Percentiles rank a stretch among this genome's conserved stretches.
Evolutionary conservation across 2,113 vertebrate species (phyloP).

Genomic region (Furnarius figulus): DNA sequence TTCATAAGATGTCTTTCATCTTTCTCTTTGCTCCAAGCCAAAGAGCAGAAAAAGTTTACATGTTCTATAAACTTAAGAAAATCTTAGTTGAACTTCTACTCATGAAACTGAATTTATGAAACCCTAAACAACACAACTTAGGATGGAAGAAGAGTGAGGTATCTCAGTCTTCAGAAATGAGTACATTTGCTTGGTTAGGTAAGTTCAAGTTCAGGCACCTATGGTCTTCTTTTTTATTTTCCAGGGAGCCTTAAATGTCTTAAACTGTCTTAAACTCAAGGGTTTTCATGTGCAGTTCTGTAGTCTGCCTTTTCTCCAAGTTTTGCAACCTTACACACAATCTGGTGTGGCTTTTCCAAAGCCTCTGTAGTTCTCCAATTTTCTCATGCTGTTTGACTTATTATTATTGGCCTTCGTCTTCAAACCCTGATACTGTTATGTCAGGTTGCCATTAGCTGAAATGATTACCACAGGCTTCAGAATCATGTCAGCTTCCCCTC

Average conservation of each 20-base stretch:
- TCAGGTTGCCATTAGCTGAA: neutral
- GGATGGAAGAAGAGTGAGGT: neutral
- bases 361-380: neutral
- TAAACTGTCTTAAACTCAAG: neutral
- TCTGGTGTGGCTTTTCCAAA: neutral
- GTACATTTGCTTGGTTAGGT: neutral
- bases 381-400: neutral
- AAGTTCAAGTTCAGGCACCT: neutral
- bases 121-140: neutral
- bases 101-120: neutral
- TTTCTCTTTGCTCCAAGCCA: neutral
- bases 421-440: neutral
- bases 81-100: neutral
- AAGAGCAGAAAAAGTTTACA: neutral
- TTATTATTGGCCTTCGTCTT: neutral
- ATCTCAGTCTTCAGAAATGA: neutral
- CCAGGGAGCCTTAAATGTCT: neutral
- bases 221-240: neutral
- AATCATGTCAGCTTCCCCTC: accelerated
- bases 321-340: neutral
- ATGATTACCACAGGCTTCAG: neutral
- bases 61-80: neutral
- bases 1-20: neutral
- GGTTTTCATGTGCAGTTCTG: neutral
- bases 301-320: neutral